Percentiles rank a stretch among this genome's conserved stretches.
These are phyloP conservation scores for Pharmacophagus antenor DNA, from an alignment of 2,888 invertebrate species.

Conservation along the genomic window DNA sequence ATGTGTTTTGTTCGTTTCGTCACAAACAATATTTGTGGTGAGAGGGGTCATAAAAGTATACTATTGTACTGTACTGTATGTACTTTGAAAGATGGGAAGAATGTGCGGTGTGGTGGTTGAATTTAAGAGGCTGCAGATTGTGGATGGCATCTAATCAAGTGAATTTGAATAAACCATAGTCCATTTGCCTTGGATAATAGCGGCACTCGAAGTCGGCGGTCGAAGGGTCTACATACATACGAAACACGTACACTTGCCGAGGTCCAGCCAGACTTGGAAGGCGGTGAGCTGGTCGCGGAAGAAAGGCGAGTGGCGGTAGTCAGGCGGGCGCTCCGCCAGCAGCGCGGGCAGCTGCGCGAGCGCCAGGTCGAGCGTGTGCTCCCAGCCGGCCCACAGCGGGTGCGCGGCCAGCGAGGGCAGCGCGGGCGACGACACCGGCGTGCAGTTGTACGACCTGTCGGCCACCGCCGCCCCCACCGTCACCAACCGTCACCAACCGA, in stretches of 20 bases:
- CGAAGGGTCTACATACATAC: neutral
- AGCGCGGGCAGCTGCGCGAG: slow-evolving; percentile 93
- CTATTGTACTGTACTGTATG: too few relatives aligned
- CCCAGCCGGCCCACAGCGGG: slow-evolving; percentile 99
- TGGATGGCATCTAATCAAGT: too few relatives aligned
- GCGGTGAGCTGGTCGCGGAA: slow-evolving; percentile 99
- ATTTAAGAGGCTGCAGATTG: too few relatives aligned
- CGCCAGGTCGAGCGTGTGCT: slow-evolving; percentile 96
- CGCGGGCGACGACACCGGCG: slow-evolving; percentile 95
- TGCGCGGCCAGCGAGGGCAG: slow-evolving; percentile 95
- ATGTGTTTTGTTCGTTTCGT: neutral
- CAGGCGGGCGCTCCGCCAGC: slow-evolving; percentile 71
- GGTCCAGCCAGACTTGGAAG: slow-evolving; percentile 96
- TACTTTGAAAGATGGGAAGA: too few relatives aligned
- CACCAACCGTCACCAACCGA: neutral
- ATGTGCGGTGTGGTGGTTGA: too few relatives aligned
- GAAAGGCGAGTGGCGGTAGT: slow-evolving; percentile 90
- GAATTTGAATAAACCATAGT: too few relatives aligned
- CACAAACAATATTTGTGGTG: too few relatives aligned
- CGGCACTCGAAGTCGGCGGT: neutral
- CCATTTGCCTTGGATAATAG: too few relatives aligned
- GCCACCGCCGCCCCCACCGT: neutral
- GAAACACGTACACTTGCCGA: slow-evolving; percentile 75
- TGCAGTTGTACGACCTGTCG: slow-evolving; percentile 96
- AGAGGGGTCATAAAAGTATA: too few relatives aligned